Evolutionary conservation across 64 coral and sea anemone genomes (phyloP).

Genomic region (Montipora efflorescens): DNA sequence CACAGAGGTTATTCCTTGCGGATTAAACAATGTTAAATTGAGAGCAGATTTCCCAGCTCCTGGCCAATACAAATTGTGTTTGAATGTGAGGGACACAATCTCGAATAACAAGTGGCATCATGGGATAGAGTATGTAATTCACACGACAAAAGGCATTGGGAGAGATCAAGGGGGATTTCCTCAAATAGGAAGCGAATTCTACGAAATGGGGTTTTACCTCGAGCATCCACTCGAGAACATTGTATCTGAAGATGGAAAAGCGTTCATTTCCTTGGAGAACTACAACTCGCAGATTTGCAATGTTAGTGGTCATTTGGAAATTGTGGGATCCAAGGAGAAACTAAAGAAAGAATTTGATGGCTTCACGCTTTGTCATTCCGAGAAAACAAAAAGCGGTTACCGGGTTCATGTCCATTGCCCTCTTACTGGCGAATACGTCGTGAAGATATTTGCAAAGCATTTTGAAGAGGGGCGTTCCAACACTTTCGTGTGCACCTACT

Average conservation of each 20-base stretch:
- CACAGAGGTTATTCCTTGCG: conserved; percentile 56
- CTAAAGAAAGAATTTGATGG: conserved; percentile 72
- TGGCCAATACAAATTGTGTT: conserved; percentile 68
- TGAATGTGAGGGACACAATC: conserved; percentile 50
- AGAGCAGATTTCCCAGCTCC: conserved; percentile 77
- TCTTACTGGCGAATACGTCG: conserved; percentile 69
- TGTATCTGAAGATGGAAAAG: conserved; percentile 62
- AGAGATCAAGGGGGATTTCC: conserved; percentile 85
- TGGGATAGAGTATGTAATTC: conserved; percentile 76
- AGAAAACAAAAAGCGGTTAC: conserved; percentile 54
- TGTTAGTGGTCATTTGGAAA: conserved; percentile 46
- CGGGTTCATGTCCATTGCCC: conserved; percentile 75
- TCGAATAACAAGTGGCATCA: conserved; percentile 52
- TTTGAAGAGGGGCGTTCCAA: conserved; percentile 7
- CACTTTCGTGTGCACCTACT: conserved; percentile 72
- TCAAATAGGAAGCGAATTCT: conserved; percentile 61
- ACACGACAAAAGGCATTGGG: conserved; percentile 53
- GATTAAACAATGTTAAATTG: conserved; percentile 58
- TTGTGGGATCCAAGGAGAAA: conserved; percentile 12
- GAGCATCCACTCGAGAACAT: conserved; percentile 79
- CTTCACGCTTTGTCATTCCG: conserved; percentile 47
- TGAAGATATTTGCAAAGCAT: conserved; percentile 76
- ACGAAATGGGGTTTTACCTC: conserved; percentile 68
- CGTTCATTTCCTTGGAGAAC: conserved; percentile 51
- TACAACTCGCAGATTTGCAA: conserved; percentile 56